A percentile compares a stretch with the other conserved stretches of the same genome.
These are phyloP conservation scores for Nomada hirtipes DNA, from an alignment of 2,888 invertebrate species.

Conservation along the genomic window DNA sequence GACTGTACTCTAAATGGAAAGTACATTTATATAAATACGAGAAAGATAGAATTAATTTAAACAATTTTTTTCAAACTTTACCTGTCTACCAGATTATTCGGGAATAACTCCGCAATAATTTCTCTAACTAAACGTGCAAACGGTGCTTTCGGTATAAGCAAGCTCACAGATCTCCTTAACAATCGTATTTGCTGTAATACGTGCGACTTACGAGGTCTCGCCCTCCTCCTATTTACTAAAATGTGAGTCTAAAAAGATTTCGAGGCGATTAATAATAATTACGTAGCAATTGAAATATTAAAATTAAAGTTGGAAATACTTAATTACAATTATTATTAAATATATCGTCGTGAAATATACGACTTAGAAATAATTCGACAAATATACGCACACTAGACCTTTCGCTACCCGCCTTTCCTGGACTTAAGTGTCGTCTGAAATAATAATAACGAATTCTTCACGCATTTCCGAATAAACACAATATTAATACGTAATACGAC, in stretches of 20 bases:
- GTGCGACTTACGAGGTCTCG: neutral
- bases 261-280: neutral
- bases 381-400: slow-evolving; percentile 17
- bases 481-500: neutral
- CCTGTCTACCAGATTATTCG: slow-evolving; percentile 65
- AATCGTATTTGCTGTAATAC: slow-evolving; percentile 76
- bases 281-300: neutral
- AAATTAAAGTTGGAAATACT: neutral
- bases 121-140: slow-evolving; percentile 85
- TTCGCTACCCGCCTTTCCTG: no score
- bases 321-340: neutral
- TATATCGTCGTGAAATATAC: neutral
- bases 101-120: slow-evolving; percentile 78
- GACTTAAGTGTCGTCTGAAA: slow-evolving; percentile 11
- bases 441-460: neutral
- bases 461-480: neutral
- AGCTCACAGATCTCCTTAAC: slow-evolving; percentile 74
- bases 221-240: slow-evolving; percentile 28
- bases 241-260: slow-evolving; percentile 24
- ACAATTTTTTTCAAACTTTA: slow-evolving; percentile 42
- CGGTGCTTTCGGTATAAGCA: slow-evolving; percentile 83
- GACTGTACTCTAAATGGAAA: slow-evolving; percentile 78
- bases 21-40: neutral
- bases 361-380: no score
- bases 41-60: neutral